phyloP scores from a whole-genome alignment of 2,888 invertebrate species.

The Acronicta leporina region DNA sequence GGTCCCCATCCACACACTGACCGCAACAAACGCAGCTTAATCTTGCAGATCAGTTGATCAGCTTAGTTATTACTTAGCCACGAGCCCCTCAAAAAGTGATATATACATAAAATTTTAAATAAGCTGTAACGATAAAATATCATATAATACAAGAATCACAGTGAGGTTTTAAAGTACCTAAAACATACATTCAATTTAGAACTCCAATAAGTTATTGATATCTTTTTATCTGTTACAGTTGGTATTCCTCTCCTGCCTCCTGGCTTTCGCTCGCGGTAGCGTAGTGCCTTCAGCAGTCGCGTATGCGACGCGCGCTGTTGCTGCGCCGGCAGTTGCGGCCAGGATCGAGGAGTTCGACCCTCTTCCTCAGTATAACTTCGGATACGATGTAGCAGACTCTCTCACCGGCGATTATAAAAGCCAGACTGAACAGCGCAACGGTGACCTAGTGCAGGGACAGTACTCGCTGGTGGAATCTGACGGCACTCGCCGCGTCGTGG shows the following conservation, averaged over 20 bases:
- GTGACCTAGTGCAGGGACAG: constrained; percentile 84
- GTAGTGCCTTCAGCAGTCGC: constrained; percentile 73
- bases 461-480: constrained; percentile 80
- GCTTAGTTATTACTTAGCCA: too few species aligned
- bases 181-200: not conserved
- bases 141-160: not conserved
- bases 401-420: constrained; percentile 82
- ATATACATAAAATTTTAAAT: constrained; percentile 3
- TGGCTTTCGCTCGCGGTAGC: constrained; percentile 77
- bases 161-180: not conserved
- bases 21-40: too few species aligned
- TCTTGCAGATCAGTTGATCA: too few species aligned
- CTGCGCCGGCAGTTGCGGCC: constrained; percentile 59
- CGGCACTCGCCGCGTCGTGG: constrained; percentile 78
- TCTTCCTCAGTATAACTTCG: constrained; percentile 88
- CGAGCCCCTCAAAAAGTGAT: too few species aligned
- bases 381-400: constrained; percentile 78
- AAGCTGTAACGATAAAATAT: not conserved
- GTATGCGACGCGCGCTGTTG: constrained; percentile 57
- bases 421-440: constrained; percentile 83
- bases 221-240: constrained; percentile 66
- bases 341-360: constrained; percentile 85
- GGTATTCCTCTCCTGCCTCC: constrained; percentile 80
- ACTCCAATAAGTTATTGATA: not conserved
- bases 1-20: too few species aligned